Base-by-base conservation (phyloP, 2,113 vertebrate species). In the Sturnus vulgaris region DNA sequence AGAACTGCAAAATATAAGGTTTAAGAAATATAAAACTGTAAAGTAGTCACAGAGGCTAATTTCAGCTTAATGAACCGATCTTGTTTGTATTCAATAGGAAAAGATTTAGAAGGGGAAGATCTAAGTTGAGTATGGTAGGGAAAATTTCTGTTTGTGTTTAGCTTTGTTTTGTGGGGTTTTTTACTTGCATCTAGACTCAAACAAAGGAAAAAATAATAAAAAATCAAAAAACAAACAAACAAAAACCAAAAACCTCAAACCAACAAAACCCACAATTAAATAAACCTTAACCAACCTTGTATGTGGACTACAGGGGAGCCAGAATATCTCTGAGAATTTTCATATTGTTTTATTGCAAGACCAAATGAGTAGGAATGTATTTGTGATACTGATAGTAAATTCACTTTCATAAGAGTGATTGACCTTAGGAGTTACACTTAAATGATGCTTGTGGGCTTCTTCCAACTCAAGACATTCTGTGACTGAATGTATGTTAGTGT, bases 261-360 rank as follows among this genome's bases (percentile, higher is more conserved):
- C 6, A 37, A 18, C 3, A 87, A 63, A 75, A n/a, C 14, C 1
- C 12, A 37, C 17, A 31, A 5, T 24, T 53, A 61, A 44, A 65
- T 44, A 59, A 33, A 31, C 4, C 3, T 24, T 0, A 12, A 7
- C 6, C 13, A 39, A 1, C 3, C 9, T 39, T 46, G 11, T 72
- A 7, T 86, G 23, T 64, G 33, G 11, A 73, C 37, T 53, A 10
- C 22, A 57, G 1, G 3, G 28, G 16, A 86, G 10, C 4, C 46
- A 70, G 19, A 80, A 71, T 70, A 50, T 40, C 30, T 66, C 39
- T 50, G 25, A 53, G 31, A 64, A 40, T 71, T 56, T 1, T 49
- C 8, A 5, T 65, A 65, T 27, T 57, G 20, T 3, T 35, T 69
- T 69, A 40, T 57, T 77, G 27, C 23, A 88, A 69, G 33, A 68